phyloP scores from a whole-genome alignment of 2,113 vertebrate genomes.

The Prolemur simus region DNA sequence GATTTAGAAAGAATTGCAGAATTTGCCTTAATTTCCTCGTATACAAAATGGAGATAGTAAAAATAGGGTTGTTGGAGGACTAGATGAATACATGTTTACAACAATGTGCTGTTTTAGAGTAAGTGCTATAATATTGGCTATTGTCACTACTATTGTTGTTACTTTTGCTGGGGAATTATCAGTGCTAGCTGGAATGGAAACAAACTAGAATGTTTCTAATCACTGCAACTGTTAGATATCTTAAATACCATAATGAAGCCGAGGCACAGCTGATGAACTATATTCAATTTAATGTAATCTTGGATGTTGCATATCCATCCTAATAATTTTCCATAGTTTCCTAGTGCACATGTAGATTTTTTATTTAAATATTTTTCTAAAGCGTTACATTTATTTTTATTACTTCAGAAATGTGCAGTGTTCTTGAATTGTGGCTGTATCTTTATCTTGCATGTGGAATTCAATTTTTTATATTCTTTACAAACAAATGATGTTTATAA shows the following conservation, averaged over 20 bases:
- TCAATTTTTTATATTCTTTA: constrained; percentile 1
- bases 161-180: background rate
- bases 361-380: constrained; percentile 4
- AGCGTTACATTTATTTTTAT: background rate
- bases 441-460: background rate
- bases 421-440: background rate
- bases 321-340: background rate
- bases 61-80: background rate
- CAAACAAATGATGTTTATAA: constrained; percentile 18
- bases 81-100: background rate
- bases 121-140: background rate
- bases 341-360: background rate
- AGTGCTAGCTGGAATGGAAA: background rate
- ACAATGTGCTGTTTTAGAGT: background rate
- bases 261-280: background rate
- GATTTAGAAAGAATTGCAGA: background rate
- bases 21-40: background rate
- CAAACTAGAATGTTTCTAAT: background rate
- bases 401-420: background rate
- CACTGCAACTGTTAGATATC: background rate
- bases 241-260: background rate
- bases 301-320: background rate
- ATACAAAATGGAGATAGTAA: background rate
- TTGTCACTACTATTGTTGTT: background rate
- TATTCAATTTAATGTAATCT: background rate